Evolutionary conservation across 1,140 invertebrate genomes (phyloP).

Genomic region (Zaprionus kolodkinae): DNA sequence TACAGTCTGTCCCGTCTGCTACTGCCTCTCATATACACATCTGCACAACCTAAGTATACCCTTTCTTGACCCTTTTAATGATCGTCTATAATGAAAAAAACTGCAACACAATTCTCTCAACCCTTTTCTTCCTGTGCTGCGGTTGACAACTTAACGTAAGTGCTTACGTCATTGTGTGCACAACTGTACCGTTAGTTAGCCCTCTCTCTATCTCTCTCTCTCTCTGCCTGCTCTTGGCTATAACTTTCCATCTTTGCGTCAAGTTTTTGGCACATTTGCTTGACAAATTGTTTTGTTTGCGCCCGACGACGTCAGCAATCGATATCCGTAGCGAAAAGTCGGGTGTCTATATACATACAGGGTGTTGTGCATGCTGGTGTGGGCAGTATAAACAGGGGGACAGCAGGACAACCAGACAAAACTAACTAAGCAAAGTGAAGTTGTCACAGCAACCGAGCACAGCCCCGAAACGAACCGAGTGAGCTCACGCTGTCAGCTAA

Average conservation of each 20-base stretch:
- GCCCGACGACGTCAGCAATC: conserved; percentile 67
- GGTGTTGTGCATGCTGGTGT: background rate
- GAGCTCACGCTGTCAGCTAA: conserved; percentile 61
- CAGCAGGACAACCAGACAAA: conserved; percentile 24
- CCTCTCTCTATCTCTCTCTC: conserved; percentile 4
- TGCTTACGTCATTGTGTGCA: conserved; percentile 50
- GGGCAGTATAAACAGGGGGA: conserved; percentile 29
- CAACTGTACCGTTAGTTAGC: conserved; percentile 59
- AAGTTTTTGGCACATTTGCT: conserved; percentile 80
- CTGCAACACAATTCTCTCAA: conserved; percentile 39
- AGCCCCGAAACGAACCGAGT: conserved; percentile 11
- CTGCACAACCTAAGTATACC: too few species aligned
- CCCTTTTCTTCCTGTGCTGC: background rate
- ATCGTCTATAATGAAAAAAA: background rate
- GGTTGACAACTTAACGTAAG: conserved; percentile 47
- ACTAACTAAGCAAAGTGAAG: conserved; percentile 53
- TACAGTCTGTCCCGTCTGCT: too few species aligned
- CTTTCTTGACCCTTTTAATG: too few species aligned
- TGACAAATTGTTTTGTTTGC: conserved; percentile 81
- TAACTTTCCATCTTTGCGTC: conserved; percentile 74
- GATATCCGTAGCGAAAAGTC: conserved; percentile 52
- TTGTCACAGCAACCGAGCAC: conserved; percentile 71
- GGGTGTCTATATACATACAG: background rate
- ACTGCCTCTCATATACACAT: too few species aligned
- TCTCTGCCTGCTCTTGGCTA: conserved; percentile 42